Conservation (phyloP, 2,797 vertebrate genomes). For the Numenius phaeopus region DNA sequence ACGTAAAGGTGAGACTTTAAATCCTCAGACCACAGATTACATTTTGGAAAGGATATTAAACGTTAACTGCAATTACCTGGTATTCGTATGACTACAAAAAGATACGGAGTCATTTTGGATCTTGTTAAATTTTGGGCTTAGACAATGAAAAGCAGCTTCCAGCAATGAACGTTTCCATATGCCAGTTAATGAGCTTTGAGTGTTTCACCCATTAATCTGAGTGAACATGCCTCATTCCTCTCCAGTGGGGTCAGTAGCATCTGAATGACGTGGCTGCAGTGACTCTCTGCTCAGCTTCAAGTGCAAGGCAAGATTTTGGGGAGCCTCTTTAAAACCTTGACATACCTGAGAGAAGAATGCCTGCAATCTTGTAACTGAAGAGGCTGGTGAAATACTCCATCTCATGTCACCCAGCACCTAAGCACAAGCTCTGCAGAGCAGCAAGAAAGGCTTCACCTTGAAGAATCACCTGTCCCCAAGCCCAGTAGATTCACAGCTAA, state of each 20-base stretch:
- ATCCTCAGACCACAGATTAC: not conserved
- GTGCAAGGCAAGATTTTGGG: not conserved
- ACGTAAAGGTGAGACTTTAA: not conserved
- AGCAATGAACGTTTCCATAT: slow-evolving; percentile 16
- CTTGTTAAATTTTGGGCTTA: not conserved
- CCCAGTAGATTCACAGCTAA: not conserved
- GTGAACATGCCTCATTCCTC: not conserved
- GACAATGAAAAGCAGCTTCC: slow-evolving; percentile 28
- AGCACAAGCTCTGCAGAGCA: not conserved
- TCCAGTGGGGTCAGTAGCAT: not conserved
- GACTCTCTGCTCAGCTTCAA: not conserved
- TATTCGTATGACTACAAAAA: not conserved
- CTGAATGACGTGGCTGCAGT: not conserved
- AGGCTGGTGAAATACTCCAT: not conserved
- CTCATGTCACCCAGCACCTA: not conserved
- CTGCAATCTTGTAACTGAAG: not conserved
- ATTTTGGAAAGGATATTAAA: not conserved
- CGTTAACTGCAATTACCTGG: not conserved
- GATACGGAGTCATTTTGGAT: not conserved
- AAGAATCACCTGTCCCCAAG: not conserved
- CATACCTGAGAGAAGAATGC: not conserved
- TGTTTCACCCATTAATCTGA: slow-evolving; percentile 38
- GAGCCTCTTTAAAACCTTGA: not conserved
- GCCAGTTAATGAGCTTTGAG: slow-evolving; percentile 56
- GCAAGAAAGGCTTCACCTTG: not conserved